These are phyloP conservation scores for Cygnus olor DNA, from an alignment of 2,797 vertebrate species.

Conservation along the genomic window DNA sequence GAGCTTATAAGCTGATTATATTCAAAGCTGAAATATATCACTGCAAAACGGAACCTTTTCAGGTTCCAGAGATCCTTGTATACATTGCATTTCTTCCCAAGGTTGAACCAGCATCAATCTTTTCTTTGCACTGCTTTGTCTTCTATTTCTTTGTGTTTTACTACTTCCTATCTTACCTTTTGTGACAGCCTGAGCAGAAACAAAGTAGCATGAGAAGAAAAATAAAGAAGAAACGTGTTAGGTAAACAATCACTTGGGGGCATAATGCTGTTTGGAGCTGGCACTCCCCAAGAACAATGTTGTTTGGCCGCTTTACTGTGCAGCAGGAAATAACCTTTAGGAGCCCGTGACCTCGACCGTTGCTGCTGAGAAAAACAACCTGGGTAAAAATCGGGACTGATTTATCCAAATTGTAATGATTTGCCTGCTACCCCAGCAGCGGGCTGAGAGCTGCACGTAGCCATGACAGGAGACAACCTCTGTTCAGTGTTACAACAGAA, in stretches of 20 bases:
- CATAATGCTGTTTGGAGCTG: neutral
- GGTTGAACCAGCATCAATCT: neutral
- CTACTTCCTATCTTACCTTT: constrained; percentile 1
- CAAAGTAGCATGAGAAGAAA: neutral
- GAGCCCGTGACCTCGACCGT: neutral
- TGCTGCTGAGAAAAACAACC: neutral
- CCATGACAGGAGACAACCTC: neutral
- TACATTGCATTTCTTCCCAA: neutral
- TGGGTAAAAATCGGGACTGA: neutral
- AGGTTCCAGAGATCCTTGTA: neutral
- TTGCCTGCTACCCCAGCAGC: neutral
- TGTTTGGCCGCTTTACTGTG: neutral
- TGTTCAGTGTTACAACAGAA: neutral
- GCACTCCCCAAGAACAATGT: constrained; percentile 23
- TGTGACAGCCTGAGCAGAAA: neutral
- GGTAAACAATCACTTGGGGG: constrained; percentile 6
- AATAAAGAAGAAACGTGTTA: constrained; percentile 5
- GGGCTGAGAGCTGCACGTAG: neutral
- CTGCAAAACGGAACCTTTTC: neutral
- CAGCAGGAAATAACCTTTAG: constrained; percentile 41
- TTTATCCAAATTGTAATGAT: neutral
- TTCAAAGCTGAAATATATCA: neutral
- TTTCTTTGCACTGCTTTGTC: neutral
- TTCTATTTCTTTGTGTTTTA: neutral
- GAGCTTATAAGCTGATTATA: neutral